These are phyloP conservation scores for Galeopsomyia nigrocyanea DNA, from an alignment of 2,888 invertebrate genomes.

Conservation along the genomic window DNA sequence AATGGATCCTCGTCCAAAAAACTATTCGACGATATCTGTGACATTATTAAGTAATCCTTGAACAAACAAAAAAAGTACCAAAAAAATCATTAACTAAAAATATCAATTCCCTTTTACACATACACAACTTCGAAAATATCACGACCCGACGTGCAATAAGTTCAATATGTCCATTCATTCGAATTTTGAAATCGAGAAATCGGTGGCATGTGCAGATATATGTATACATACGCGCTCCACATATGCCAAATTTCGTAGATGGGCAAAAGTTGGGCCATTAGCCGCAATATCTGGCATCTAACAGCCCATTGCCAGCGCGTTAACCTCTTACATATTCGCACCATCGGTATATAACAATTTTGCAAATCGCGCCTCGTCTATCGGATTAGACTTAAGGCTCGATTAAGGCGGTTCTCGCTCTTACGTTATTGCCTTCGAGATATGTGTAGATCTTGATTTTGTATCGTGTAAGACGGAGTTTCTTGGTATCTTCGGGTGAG, in stretches of 20 bases:
- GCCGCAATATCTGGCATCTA: conserved; percentile 41
- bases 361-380: conserved; percentile 37
- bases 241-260: conserved; percentile 32
- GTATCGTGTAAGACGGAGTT: no score
- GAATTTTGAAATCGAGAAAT: conserved; percentile 25
- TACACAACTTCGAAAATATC: no score
- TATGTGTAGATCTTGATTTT: background rate
- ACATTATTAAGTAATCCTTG: conserved; percentile 22
- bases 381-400: conserved; percentile 48
- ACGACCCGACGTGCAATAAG: no score
- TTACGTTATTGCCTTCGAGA: background rate
- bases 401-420: conserved; percentile 50
- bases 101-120: no score
- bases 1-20: conserved; percentile 37
- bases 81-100: no score
- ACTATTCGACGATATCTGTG: conserved; percentile 4
- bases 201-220: background rate
- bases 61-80: no score
- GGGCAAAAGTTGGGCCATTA: conserved; percentile 42
- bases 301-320: conserved; percentile 24
- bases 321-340: background rate
- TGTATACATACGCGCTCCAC: background rate
- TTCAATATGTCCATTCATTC: no score
- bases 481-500: no score
- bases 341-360: background rate